Conservation (phyloP, 2,888 invertebrate species). For the Ethmia dodecea region DNA sequence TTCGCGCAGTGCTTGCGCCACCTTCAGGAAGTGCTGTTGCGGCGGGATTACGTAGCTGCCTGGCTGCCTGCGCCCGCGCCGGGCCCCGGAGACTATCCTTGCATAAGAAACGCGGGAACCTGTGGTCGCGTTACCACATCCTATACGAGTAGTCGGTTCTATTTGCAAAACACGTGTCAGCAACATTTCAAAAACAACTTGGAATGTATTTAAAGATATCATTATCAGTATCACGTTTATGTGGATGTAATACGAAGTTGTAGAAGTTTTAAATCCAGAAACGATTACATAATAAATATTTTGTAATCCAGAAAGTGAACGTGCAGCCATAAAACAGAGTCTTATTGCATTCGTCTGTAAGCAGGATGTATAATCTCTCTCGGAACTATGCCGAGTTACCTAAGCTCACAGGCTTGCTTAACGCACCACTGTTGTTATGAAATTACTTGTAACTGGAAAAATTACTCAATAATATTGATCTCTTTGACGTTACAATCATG, state of each 20-base stretch:
- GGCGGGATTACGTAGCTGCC: constrained; percentile 68
- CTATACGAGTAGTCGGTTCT: constrained; percentile 10
- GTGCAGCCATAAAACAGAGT: constrained; percentile 32
- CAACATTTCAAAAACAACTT: no score
- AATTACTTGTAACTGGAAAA: constrained; percentile 25
- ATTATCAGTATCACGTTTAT: no score
- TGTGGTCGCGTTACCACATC: constrained; percentile 41
- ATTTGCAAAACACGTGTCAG: no score
- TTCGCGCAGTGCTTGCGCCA: constrained; percentile 72
- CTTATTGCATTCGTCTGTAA: constrained; percentile 31
- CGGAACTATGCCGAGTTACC: constrained; percentile 63
- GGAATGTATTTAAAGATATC: no score
- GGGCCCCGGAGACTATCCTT: constrained; percentile 43
- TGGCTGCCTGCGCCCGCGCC: constrained; percentile 29
- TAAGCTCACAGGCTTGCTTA: constrained; percentile 55
- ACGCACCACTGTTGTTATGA: constrained; percentile 47
- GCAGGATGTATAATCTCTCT: constrained; percentile 58
- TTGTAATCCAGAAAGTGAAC: constrained; percentile 28
- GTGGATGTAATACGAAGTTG: no score
- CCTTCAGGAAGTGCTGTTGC: constrained; percentile 75
- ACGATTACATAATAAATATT: constrained; percentile 9
- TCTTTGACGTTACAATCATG: no score
- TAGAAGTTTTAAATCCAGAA: no score
- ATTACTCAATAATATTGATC: constrained; percentile 7
- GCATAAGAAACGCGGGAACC: constrained; percentile 43